Evolutionary conservation across 2,888 invertebrate genomes (phyloP).

Genomic region (Phrixothrix hirtus): DNA sequence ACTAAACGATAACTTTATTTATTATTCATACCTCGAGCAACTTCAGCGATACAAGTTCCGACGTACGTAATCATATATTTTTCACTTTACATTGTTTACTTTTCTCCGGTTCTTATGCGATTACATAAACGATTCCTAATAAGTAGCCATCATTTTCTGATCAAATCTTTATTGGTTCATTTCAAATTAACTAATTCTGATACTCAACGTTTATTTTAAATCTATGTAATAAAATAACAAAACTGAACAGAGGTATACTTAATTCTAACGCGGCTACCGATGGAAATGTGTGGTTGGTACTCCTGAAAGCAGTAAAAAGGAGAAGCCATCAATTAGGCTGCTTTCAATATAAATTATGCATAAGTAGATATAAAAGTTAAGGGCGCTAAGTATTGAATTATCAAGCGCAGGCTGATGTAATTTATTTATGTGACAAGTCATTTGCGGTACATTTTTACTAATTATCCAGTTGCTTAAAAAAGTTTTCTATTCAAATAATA

Average conservation of each 20-base stretch:
- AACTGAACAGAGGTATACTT: too few species aligned
- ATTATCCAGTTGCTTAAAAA: conserved; percentile 45
- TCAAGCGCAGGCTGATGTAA: conserved; percentile 45
- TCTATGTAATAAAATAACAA: too few species aligned
- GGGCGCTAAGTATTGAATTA: conserved; percentile 48
- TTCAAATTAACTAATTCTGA: too few species aligned
- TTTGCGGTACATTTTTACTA: conserved; percentile 49
- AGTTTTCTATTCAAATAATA: too few species aligned
- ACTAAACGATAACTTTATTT: conserved; percentile 67
- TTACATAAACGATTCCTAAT: background rate
- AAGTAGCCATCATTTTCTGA: background rate
- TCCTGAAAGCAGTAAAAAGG: conserved; percentile 5
- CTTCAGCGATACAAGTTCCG: conserved; percentile 41
- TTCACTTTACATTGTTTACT: background rate
- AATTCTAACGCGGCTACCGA: too few species aligned
- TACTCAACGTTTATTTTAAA: too few species aligned
- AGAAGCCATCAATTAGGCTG: conserved; percentile 28
- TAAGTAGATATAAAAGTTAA: conserved; percentile 48
- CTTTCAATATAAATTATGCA: conserved; percentile 48
- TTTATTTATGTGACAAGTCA: conserved; percentile 47
- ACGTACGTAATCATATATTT: conserved; percentile 23
- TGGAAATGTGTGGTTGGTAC: too few species aligned
- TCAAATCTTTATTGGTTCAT: conserved; percentile 4
- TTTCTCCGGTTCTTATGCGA: too few species aligned
- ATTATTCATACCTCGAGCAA: conserved; percentile 63